Evolutionary conservation across 1,140 invertebrate species (phyloP).

Genomic region (Grapholita molesta): DNA sequence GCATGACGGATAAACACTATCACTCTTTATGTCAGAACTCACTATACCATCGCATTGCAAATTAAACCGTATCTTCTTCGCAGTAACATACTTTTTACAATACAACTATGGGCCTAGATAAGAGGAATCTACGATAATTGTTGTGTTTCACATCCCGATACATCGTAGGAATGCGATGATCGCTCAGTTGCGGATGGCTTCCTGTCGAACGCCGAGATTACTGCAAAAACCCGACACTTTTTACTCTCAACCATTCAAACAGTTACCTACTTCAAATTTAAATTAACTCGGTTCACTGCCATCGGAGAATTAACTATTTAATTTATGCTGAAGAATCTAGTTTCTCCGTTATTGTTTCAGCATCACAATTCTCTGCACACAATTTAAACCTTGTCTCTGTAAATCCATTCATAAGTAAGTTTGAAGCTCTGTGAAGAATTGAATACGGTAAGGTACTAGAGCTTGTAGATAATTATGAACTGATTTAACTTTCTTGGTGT

Average conservation of each 20-base stretch:
- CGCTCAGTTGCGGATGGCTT: not conserved
- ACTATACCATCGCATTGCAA: not conserved
- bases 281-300: not conserved
- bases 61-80: not conserved
- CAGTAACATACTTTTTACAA: not conserved
- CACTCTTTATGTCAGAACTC: not conserved
- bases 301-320: not conserved
- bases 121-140: not conserved
- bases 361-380: not conserved
- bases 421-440: not conserved
- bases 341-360: not conserved
- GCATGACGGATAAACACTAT: not conserved
- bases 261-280: not conserved
- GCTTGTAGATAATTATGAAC: not conserved
- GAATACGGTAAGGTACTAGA: not conserved
- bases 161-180: not conserved
- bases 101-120: not conserved
- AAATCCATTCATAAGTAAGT: not conserved
- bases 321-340: conserved; percentile 1
- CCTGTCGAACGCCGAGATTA: not conserved
- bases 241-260: conserved; percentile 1
- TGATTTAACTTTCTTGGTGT: not conserved
- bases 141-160: conserved; percentile 5
- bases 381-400: not conserved
- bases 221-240: conserved; percentile 6